A percentile compares a stretch with the other conserved stretches of the same genome.
Conservation (phyloP, 2,797 vertebrate genomes). For the Parauchenoglanis punctatus region DNA sequence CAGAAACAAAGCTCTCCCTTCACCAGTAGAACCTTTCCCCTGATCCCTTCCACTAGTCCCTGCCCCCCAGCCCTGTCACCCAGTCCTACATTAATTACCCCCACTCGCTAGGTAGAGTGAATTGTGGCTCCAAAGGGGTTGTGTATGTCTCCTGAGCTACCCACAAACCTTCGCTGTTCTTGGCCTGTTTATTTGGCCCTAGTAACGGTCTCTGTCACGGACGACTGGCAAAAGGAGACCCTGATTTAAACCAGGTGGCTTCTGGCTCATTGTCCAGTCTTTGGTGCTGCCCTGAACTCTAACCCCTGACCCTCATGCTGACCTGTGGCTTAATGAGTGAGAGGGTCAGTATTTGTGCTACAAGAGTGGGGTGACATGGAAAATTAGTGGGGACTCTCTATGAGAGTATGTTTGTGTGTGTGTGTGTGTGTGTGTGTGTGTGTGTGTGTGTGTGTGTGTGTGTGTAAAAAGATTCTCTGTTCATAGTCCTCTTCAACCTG, state of each 20-base stretch:
- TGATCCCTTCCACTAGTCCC: conserved; percentile 40
- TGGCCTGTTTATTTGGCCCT: conserved; percentile 69
- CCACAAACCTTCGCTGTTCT: conserved; percentile 67
- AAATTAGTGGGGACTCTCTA: conserved; percentile 58
- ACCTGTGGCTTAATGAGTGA: conserved; percentile 66
- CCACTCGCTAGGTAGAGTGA: conserved; percentile 62
- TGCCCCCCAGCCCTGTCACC: conserved; percentile 49
- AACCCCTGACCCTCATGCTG: conserved; percentile 64
- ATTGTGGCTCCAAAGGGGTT: conserved; percentile 62
- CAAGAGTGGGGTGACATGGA: conserved; percentile 64
- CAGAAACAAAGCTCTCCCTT: conserved; percentile 72
- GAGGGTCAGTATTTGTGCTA: conserved; percentile 66
- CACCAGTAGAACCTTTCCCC: conserved; percentile 43
- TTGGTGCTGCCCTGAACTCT: conserved; percentile 70
- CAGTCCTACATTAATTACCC: conserved; percentile 71
- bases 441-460: too few relatives aligned
- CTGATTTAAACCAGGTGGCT: conserved; percentile 81
- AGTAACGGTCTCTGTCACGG: conserved; percentile 73
- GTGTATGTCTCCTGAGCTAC: conserved; percentile 60
- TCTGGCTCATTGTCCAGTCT: conserved; percentile 74
- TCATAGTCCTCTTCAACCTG: neutral
- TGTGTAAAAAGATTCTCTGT: conserved; percentile 61
- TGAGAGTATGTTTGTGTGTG: conserved; percentile 62
- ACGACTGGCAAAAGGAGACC: conserved; percentile 62
- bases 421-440: conserved; percentile 22